phyloP scores from a whole-genome alignment of 2,797 vertebrate species.

The Onychomys torridus region DNA sequence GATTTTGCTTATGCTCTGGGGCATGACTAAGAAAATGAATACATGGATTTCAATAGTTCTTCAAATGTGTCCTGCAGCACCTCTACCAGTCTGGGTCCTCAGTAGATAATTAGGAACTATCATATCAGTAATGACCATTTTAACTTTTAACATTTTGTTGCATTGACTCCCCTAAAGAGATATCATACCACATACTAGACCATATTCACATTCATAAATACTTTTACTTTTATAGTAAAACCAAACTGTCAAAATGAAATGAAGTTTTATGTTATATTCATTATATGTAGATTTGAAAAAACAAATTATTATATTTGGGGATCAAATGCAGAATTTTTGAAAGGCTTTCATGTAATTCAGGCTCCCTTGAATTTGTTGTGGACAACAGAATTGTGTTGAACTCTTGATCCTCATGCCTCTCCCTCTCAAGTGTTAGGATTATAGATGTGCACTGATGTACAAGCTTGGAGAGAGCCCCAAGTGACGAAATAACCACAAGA shows the following conservation, averaged over 20 bases:
- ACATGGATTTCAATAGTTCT: not conserved
- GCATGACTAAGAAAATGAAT: not conserved
- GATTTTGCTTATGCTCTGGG: not conserved
- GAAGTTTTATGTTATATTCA: not conserved
- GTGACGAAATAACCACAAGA: not conserved
- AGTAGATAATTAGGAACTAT: not conserved
- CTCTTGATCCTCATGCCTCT: not conserved
- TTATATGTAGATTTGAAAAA: not conserved
- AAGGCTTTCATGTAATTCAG: not conserved
- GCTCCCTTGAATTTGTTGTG: not conserved
- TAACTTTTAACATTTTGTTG: not conserved
- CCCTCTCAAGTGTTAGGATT: not conserved
- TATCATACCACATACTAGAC: not conserved
- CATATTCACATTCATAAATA: slow-evolving; percentile 1
- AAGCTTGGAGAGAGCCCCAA: not conserved
- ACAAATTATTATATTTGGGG: not conserved
- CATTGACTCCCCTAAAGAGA: not conserved
- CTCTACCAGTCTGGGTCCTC: not conserved
- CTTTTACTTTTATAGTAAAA: slow-evolving; percentile 20
- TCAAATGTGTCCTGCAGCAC: not conserved
- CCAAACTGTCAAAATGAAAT: not conserved
- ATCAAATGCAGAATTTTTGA: not conserved
- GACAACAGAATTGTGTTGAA: not conserved
- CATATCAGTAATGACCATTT: not conserved
- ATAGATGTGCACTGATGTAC: not conserved